Conservation (phyloP, 2,113 vertebrate species). For the Tetrao urogallus region DNA sequence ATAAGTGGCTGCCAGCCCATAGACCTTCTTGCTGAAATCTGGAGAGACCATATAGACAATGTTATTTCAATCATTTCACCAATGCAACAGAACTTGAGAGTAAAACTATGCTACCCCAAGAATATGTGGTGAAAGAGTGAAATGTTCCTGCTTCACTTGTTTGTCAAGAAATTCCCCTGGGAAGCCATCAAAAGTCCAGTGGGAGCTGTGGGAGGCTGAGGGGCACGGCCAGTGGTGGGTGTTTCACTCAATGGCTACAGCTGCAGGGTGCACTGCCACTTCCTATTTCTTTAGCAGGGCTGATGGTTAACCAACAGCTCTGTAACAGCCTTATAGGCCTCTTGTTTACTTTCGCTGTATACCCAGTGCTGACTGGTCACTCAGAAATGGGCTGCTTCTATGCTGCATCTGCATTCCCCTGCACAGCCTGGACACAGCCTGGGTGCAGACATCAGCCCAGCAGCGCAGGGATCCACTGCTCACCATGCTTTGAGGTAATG, state of each 20-base stretch:
- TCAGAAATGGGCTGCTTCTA: not conserved
- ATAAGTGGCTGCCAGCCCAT: not conserved
- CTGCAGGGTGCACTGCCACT: no score
- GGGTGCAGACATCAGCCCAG: not conserved
- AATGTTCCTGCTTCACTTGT: not conserved
- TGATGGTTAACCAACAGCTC: not conserved
- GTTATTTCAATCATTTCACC: not conserved
- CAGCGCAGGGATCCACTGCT: not conserved
- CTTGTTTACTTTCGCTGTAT: not conserved
- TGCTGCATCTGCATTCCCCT: not conserved
- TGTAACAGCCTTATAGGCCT: not conserved
- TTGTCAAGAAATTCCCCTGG: not conserved
- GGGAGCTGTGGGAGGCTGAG: no score
- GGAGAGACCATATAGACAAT: not conserved
- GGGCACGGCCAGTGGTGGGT: not conserved
- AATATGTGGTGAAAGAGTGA: not conserved
- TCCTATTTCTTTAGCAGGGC: not conserved
- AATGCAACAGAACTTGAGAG: not conserved
- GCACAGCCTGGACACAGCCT: not conserved
- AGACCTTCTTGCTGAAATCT: not conserved
- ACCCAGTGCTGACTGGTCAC: not conserved
- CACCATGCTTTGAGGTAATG: not conserved
- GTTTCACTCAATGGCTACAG: not conserved
- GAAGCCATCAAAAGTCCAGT: not conserved
- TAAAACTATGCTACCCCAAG: not conserved